A percentile compares a stretch with the other conserved stretches of the same genome.
These are phyloP conservation scores for Pollimyrus isidori DNA, from an alignment of 2,113 vertebrate genomes.

Conservation along the genomic window DNA sequence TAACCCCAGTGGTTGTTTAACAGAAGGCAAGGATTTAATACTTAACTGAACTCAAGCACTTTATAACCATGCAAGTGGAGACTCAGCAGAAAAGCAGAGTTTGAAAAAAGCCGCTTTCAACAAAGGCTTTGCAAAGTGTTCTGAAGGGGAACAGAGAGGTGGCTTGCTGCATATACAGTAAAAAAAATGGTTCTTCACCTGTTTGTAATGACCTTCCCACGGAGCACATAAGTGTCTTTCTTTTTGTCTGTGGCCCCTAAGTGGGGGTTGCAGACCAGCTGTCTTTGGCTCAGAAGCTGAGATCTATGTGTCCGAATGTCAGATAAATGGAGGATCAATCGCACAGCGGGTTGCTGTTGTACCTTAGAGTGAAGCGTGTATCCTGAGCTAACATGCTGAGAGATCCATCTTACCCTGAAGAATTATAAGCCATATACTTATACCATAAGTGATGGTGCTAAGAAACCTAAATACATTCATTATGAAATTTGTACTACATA, in stretches of 20 bases:
- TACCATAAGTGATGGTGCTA: not conserved
- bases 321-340: not conserved
- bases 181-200: not conserved
- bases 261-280: not conserved
- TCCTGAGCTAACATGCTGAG: not conserved
- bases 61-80: not conserved
- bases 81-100: not conserved
- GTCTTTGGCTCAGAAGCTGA: not conserved
- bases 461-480: not conserved
- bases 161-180: not conserved
- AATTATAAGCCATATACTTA: not conserved
- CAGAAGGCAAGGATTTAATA: slow-evolving; percentile 10
- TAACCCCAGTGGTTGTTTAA: not conserved
- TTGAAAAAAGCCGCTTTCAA: not conserved
- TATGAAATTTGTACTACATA: not conserved
- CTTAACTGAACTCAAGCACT: not conserved
- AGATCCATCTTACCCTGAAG: not conserved
- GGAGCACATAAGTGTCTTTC: not conserved
- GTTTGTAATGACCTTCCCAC: not conserved
- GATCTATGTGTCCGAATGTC: not conserved
- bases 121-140: not conserved
- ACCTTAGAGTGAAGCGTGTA: not conserved
- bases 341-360: not conserved
- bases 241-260: no score
- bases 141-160: not conserved